Evolutionary conservation across 2,797 vertebrate genomes (phyloP).

Genomic region (Lepus oiostolus): DNA sequence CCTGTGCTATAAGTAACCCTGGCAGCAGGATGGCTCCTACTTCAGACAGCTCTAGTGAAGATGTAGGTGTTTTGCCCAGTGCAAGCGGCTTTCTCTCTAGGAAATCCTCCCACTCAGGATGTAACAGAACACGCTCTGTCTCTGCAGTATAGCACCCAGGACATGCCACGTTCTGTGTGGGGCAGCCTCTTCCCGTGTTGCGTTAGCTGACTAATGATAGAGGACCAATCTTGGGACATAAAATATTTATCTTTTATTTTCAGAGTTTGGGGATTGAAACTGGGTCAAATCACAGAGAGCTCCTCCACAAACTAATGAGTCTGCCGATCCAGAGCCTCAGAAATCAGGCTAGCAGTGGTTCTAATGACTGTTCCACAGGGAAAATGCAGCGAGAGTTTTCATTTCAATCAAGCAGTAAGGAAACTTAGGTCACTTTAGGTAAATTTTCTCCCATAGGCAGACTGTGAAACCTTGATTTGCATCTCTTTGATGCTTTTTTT

Average conservation of each 20-base stretch:
- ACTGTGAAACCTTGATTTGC: constrained; percentile 54
- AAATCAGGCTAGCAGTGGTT: constrained; percentile 66
- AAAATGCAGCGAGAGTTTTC: constrained; percentile 62
- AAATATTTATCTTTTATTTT: constrained; percentile 81
- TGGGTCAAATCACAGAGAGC: constrained; percentile 79
- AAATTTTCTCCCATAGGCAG: constrained; percentile 54
- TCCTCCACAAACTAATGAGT: constrained; percentile 78
- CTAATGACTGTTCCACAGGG: constrained; percentile 72
- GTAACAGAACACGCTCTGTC: background rate
- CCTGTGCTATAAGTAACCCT: background rate
- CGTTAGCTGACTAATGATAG: constrained; percentile 70
- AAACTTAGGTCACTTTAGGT: constrained; percentile 69
- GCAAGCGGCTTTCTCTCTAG: constrained; percentile 24
- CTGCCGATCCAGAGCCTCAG: constrained; percentile 76
- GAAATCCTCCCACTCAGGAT: background rate
- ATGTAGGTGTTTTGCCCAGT: constrained; percentile 30
- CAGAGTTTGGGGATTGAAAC: constrained; percentile 72
- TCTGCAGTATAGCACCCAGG: background rate
- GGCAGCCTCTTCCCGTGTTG: background rate
- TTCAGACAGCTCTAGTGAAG: background rate
- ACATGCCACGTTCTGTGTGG: constrained; percentile 45
- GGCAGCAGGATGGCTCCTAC: background rate
- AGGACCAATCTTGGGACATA: constrained; percentile 66
- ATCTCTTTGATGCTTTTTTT: constrained; percentile 53
- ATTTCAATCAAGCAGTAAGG: constrained; percentile 58